Conservation (phyloP, 2,113 vertebrate species). For the Columbina picui region DNA sequence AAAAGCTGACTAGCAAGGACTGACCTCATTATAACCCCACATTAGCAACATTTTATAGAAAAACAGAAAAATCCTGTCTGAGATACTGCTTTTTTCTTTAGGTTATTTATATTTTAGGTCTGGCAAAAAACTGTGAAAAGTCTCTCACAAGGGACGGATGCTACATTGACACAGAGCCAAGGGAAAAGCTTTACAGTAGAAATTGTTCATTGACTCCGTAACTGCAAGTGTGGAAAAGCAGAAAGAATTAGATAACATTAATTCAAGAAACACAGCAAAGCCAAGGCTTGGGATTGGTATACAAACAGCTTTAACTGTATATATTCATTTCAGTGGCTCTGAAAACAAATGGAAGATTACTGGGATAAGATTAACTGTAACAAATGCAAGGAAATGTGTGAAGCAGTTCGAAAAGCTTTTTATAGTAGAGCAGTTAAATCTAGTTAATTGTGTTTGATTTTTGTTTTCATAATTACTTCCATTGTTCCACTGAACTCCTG, state of each 20-base stretch:
- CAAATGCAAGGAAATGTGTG: slow-evolving; percentile 22
- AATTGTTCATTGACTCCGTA: slow-evolving; percentile 31
- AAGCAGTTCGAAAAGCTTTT: slow-evolving; percentile 41
- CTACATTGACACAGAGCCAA: background rate
- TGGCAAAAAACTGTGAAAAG: background rate
- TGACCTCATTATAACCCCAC: background rate
- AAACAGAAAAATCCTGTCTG: background rate
- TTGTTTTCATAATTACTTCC: slow-evolving; percentile 50
- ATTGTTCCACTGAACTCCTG: slow-evolving; percentile 31
- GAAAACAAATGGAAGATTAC: slow-evolving; percentile 49
- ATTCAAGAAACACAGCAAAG: slow-evolving; percentile 3
- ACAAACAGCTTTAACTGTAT: slow-evolving; percentile 31
- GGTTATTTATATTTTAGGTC: background rate
- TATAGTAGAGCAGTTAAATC: background rate
- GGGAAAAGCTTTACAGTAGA: slow-evolving; percentile 1
- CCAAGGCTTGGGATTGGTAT: background rate
- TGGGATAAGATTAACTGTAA: slow-evolving; percentile 47
- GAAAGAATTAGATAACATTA: slow-evolving; percentile 20
- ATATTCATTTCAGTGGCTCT: slow-evolving; percentile 13
- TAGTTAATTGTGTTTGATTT: slow-evolving; percentile 31
- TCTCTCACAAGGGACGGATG: background rate
- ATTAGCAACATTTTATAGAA: background rate
- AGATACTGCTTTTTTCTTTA: background rate
- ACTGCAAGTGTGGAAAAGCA: slow-evolving; percentile 27
- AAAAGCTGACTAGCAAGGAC: background rate